Conservation (phyloP, 2,113 vertebrate species). For the Oriolus oriolus region DNA sequence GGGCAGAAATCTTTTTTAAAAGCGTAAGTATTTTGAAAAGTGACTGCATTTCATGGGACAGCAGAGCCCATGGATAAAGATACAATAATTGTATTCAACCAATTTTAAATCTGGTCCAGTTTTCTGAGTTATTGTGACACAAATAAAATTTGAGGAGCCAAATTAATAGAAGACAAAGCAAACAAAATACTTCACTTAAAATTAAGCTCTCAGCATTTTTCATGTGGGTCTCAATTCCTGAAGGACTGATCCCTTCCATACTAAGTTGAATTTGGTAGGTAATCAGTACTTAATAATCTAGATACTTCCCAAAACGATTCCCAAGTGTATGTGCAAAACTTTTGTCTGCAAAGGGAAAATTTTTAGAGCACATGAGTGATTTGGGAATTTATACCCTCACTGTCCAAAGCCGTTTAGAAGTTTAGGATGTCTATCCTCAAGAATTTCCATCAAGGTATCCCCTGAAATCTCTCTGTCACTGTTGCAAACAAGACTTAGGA, state of each 20-base stretch:
- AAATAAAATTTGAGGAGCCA: not conserved
- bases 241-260: not conserved
- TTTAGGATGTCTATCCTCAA: not conserved
- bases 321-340: not conserved
- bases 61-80: not conserved
- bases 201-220: not conserved
- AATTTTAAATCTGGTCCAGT: not conserved
- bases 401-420: not conserved
- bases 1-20: not conserved
- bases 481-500: slow-evolving; percentile 20
- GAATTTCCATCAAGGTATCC: not conserved
- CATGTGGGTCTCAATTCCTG: not conserved
- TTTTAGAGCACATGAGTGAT: not conserved
- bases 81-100: not conserved
- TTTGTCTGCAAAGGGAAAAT: not conserved
- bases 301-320: not conserved
- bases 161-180: not conserved
- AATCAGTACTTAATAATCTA: not conserved
- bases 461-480: not conserved
- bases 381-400: not conserved
- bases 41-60: not conserved
- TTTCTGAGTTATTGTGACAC: not conserved
- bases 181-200: not conserved
- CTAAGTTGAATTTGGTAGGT: not conserved
- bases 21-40: not conserved